phyloP scores from a whole-genome alignment of 2,797 vertebrate species.

The Acanthiza pusilla region DNA sequence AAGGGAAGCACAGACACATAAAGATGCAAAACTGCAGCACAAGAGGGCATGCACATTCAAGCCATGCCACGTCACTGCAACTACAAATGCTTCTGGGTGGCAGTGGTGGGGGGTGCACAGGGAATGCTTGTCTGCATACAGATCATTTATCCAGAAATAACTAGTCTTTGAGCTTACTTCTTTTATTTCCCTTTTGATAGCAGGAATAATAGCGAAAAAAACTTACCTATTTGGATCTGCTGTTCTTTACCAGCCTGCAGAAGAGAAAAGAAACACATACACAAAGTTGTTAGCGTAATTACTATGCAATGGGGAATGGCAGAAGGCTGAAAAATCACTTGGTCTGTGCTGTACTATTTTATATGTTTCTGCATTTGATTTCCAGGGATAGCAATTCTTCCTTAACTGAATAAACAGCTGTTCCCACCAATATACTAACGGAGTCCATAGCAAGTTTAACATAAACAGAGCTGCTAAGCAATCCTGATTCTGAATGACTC shows the following conservation, averaged over 20 bases:
- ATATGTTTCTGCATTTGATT: neutral
- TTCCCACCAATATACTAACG: neutral
- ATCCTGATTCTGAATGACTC: neutral
- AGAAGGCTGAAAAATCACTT: neutral
- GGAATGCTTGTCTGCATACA: neutral
- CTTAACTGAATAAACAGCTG: neutral
- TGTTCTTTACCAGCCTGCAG: conserved; percentile 84
- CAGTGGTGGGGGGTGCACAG: neutral
- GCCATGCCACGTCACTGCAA: neutral
- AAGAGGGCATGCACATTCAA: neutral
- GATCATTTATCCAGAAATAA: neutral
- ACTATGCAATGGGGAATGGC: neutral
- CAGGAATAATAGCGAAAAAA: neutral
- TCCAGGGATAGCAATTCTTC: conserved; percentile 5
- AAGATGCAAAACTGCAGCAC: accelerated
- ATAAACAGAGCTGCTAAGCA: neutral
- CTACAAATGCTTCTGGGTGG: neutral
- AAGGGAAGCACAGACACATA: neutral
- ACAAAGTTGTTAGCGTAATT: conserved; percentile 28
- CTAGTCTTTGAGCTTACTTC: neutral
- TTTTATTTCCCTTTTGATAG: neutral
- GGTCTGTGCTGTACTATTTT: neutral
- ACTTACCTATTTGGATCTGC: conserved; percentile 85
- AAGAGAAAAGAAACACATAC: conserved; percentile 42
- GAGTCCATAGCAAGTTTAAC: neutral